Evolutionary conservation across 2,888 invertebrate species (phyloP), one percentile per base, ranked within the genome.

Genomic region (Leucozona laternaria): DNA sequence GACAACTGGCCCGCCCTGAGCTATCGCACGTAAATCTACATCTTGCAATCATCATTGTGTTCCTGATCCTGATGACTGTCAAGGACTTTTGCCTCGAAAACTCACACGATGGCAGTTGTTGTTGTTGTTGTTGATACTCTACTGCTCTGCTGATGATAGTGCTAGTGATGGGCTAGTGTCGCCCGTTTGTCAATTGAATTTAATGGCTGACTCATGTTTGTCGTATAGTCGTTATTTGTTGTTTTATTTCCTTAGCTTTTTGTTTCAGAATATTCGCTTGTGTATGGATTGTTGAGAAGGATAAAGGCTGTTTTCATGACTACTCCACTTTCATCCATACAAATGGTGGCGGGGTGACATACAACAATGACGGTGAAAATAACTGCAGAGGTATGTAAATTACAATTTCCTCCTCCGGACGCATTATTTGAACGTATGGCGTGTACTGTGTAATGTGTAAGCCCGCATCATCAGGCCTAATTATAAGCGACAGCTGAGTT

Each of bases 21-120:
- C 64, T 62, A 70, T 66, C 70, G 25, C 37, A 72, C 68, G 72
- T 82, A 82, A 82, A 72, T 82, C 72, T 72, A 77, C 77, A 72
- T 77, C 77, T 77, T 72, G 77, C 71, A 48, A 77, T 72, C 57
- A 53, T 70, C 64, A 72, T 78, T 77, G 57, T 71, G 70, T n/a
- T 57, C 45, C 48, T 71, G 43, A 45, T 70, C 70, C 53, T 70
- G 64, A 25, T 17, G 64, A 25, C 77, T 66, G 57, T 77, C 77
- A 66, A 82, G 72, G 77, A 77, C 50, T 62, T 81, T 64, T 64
- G 70, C 64, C 62, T 71, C 28, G 22, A 66, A 79, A 48, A 58
- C 43, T 40, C 72, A 57, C 60, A 34, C 58, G 57, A 20, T 57
- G 13, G 11, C 28, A 25, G 20, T 11, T 34, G 20, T 17, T 40